Evolutionary conservation across 2,797 vertebrate species (phyloP).

Genomic region (Paguma larvata): DNA sequence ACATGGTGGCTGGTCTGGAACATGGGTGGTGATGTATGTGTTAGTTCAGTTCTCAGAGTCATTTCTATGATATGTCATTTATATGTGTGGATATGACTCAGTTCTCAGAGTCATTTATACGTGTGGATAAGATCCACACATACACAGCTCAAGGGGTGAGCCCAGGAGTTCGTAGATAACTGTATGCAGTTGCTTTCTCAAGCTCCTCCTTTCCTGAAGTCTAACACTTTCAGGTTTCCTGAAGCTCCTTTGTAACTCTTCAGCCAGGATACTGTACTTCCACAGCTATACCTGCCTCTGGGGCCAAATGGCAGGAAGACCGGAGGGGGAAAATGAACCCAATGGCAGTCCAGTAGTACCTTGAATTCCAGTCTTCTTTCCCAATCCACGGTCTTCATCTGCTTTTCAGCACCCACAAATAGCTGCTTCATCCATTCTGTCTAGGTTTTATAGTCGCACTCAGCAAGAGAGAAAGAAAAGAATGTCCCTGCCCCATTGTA

Average conservation of each 20-base stretch:
- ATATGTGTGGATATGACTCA: neutral
- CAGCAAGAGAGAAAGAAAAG: neutral
- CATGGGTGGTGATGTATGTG: neutral
- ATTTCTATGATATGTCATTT: neutral
- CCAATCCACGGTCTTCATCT: neutral
- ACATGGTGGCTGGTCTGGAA: neutral
- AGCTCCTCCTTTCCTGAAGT: neutral
- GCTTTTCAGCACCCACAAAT: neutral
- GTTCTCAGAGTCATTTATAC: neutral
- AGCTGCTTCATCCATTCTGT: neutral
- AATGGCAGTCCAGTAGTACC: neutral
- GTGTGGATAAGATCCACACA: neutral
- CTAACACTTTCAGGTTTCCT: neutral
- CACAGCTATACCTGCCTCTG: neutral
- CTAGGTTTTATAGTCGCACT: neutral
- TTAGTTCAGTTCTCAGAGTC: neutral
- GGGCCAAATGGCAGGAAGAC: neutral
- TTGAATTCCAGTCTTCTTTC: neutral
- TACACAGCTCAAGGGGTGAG: neutral
- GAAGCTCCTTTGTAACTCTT: neutral
- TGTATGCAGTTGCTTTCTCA: neutral
- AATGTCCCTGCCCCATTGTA: neutral
- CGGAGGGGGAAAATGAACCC: neutral
- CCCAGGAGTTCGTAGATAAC: neutral
- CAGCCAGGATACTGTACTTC: neutral